Evolutionary conservation across 2,797 vertebrate genomes (phyloP).

Genomic region (Coregonus ussuriensis): DNA sequence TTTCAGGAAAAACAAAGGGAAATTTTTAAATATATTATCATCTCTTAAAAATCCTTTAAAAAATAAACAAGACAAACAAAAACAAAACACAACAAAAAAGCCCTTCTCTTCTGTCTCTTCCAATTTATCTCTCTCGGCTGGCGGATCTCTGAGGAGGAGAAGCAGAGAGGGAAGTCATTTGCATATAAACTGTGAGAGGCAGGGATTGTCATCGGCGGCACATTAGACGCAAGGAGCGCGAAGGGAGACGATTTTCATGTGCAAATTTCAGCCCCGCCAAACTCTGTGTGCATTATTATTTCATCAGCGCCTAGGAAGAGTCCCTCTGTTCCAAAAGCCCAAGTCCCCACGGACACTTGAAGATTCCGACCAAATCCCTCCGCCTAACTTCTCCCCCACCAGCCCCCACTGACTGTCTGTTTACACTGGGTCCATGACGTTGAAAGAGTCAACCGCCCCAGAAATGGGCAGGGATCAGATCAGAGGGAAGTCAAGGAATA

Average conservation of each 20-base stretch:
- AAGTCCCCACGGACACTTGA: constrained; percentile 66
- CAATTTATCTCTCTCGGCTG: constrained; percentile 36
- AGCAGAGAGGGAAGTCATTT: constrained; percentile 62
- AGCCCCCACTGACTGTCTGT: constrained; percentile 59
- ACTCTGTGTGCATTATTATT: constrained; percentile 77
- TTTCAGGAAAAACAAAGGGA: constrained; percentile 69
- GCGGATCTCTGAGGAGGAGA: constrained; percentile 66
- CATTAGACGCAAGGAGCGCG: constrained; percentile 68
- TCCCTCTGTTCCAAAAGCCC: constrained; percentile 64
- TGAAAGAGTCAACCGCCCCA: constrained; percentile 19
- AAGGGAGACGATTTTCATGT: constrained; percentile 78
- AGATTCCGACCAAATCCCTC: constrained; percentile 69
- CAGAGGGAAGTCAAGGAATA: constrained; percentile 37
- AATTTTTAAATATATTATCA: constrained; percentile 79
- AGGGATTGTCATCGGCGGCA: constrained; percentile 72
- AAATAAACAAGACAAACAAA: constrained; percentile 80
- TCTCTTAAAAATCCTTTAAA: constrained; percentile 75
- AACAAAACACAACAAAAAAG: constrained; percentile 80
- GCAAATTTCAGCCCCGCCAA: constrained; percentile 79
- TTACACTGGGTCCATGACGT: constrained; percentile 54
- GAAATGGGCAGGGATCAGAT: neutral
- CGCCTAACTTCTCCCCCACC: constrained; percentile 53
- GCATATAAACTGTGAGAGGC: constrained; percentile 78
- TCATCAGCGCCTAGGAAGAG: constrained; percentile 71
- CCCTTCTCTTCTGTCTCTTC: constrained; percentile 64